Percentiles rank a stretch among this genome's conserved stretches.
Evolutionary conservation across 2,888 invertebrate genomes (phyloP).

Genomic region (Gortyna flavago): DNA sequence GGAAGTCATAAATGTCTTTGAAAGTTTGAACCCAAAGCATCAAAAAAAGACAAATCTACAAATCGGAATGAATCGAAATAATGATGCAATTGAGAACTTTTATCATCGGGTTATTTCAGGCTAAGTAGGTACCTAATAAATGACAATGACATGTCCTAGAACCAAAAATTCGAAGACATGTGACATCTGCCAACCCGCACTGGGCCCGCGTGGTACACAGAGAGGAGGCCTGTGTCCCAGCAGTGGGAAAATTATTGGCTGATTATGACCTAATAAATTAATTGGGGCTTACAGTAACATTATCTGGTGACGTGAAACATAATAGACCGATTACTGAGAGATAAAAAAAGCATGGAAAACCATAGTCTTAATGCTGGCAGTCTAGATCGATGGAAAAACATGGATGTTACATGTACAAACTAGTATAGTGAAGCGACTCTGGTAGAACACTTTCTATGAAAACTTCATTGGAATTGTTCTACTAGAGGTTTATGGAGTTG

Average conservation of each 20-base stretch:
- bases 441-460: neutral
- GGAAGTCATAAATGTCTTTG: constrained; percentile 19
- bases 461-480: neutral
- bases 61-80: no score
- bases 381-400: neutral
- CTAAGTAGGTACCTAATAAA: no score
- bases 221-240: no score
- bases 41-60: constrained; percentile 6
- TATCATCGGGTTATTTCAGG: neutral
- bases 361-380: neutral
- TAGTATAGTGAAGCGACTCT: neutral
- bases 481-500: neutral
- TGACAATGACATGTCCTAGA: no score
- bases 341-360: neutral
- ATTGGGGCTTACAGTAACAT: neutral
- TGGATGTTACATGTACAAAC: neutral
- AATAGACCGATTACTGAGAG: neutral
- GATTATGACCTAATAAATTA: neutral
- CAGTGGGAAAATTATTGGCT: no score
- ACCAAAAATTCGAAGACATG: no score
- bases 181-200: no score
- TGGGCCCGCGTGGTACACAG: no score
- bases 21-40: neutral
- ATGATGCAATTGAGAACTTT: neutral
- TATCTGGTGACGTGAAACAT: neutral